Evolutionary conservation across 2,113 vertebrate species (phyloP).

Genomic region (Syngnathus floridae): DNA sequence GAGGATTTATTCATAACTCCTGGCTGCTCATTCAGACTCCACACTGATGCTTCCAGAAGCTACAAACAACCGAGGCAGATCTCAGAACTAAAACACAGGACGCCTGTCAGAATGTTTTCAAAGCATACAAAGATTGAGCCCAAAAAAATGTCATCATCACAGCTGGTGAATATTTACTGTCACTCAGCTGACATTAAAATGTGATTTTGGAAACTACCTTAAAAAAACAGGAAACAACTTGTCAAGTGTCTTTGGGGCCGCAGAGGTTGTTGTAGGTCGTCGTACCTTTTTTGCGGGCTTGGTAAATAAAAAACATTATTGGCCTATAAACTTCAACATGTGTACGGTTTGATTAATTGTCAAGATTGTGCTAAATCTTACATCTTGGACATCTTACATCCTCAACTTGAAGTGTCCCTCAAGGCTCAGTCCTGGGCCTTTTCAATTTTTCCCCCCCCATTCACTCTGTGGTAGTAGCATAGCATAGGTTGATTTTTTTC

Average conservation of each 20-base stretch:
- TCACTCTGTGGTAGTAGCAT: too few relatives aligned
- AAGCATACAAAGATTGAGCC: neutral
- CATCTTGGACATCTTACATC: too few relatives aligned
- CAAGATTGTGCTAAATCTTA: neutral
- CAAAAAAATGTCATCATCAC: neutral
- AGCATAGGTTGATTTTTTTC: too few relatives aligned
- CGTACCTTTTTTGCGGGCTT: neutral
- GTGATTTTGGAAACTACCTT: neutral
- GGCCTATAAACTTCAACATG: neutral
- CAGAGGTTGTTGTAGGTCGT: neutral
- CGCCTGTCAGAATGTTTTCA: neutral
- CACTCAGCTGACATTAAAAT: neutral
- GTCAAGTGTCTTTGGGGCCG: neutral
- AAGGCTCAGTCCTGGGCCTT: too few relatives aligned
- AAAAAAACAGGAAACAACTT: neutral
- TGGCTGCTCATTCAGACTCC: neutral
- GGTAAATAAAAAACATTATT: too few relatives aligned
- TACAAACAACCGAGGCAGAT: neutral
- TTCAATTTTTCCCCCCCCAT: too few relatives aligned
- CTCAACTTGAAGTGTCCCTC: too few relatives aligned
- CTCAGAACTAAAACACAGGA: neutral
- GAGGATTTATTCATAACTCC: neutral
- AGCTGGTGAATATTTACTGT: neutral
- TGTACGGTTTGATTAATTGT: neutral
- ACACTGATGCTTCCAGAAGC: neutral